Base-by-base conservation (phyloP, 1,140 invertebrate genomes). In the Lordiphosa clarofinis region DNA sequence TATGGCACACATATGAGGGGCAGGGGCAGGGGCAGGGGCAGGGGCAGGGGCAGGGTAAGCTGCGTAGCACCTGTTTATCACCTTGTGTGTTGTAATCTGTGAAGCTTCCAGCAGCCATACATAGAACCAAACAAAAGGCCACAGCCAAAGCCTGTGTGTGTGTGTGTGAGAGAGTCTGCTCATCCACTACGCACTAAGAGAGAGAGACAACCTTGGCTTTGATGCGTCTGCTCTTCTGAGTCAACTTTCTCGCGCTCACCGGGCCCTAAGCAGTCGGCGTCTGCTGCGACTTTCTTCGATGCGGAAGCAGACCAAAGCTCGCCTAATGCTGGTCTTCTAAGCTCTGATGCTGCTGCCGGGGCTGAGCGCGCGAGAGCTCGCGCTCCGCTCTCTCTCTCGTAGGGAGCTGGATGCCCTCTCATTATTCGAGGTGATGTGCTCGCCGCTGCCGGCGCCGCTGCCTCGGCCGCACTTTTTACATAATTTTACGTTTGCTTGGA, bases 401-500 rank as follows among this genome's bases (percentile, higher is more conserved):
- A 68, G 64, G 64, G 62, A 70, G 33, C 44, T 15, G 10, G 49
- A 1, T 13, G 68, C 64, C 68, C 68, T 71, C 68, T 62, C 67
- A 56, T 56, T 31, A 66, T 59, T 66, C 58, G 15, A 24, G 33
- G 44, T 6, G 33, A 49, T 44, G 35, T 49, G 43, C 44, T n/a
- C 19, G 21, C 43, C 12, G 57, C 58, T 55, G 64, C 31, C 19
- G 38, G 13, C 59, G 68, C 48, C 59, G 64, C 68, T 46, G 64
- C 38, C 42, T 24, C 8, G 44, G 10, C 12, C 12, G 73, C 50
- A 67, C 56, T 78, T 86, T 86, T 86, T 86, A 86, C 79, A 86
- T 86, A 86, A 86, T 86, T 78, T 86, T 67, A 81, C 74, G 74
- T 74, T 79, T 86, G 87, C 74, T 87, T 88, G 69, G 63, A 86